Evolutionary conservation across 2,113 vertebrate species (phyloP), one percentile per base, ranked within the genome.

Genomic region (Penelope pileata): DNA sequence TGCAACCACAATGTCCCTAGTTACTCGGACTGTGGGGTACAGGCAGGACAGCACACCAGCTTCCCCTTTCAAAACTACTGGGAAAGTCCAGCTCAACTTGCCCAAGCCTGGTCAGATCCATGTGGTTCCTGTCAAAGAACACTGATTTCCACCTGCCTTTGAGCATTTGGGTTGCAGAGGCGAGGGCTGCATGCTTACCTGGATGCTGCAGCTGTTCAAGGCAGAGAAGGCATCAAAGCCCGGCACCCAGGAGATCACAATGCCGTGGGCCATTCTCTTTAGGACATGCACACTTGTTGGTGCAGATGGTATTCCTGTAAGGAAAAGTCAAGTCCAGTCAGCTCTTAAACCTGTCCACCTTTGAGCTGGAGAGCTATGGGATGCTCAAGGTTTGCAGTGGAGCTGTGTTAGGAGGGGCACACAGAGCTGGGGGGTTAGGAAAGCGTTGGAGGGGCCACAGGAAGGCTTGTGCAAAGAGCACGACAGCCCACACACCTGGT

Each of bases 211-310:
- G 47, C 2, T 93, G 59, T 62, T 98, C 17, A 99, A 90, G 1
- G 98, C 97, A 30, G 99, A 99, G 75, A 98, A 99, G 0, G 98
- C 98, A 30, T 99, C 98, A 1, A 99, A 98, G 77, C 98, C 99
- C 0, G 98, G 98, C n/a, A 94, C 97, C 99, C 99, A 99, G 91
- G 97, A 98, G 77, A 99, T 48, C 3, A 62, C 2, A 1, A 99
- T 47, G 36, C 98, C 91, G 27, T 98, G 98, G 34, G 98, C 97
- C 7, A 98, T 97, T 22, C 91, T 97, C 54, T 97, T 98, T 32
- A 59, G 88, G 75, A 98, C 95, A 4, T 7, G 90, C 76, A 99
- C 74, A 1, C 97, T 59, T 16, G 90, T 3, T 0, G 98, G 98
- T 5, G 98, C 94, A 0, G 69, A 96, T 4, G 98, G 98, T 48